Percentiles rank a stretch among this genome's conserved stretches.
These are phyloP conservation scores for Talpa occidentalis DNA, from an alignment of 2,113 vertebrate species.

Conservation along the genomic window DNA sequence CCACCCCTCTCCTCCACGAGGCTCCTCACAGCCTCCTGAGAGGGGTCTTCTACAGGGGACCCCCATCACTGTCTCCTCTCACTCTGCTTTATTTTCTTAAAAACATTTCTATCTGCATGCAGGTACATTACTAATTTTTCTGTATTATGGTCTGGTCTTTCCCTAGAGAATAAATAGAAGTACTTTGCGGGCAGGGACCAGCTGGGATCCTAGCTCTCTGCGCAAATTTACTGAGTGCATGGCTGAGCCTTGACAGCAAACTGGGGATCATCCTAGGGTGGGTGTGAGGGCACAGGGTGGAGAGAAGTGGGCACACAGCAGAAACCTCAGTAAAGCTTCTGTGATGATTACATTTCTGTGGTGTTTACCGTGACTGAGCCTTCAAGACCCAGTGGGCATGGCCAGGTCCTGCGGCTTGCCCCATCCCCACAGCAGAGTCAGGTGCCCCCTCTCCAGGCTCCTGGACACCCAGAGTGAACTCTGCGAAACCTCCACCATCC, in stretches of 20 bases:
- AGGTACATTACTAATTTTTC: fast-evolving
- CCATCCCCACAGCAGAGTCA: not conserved
- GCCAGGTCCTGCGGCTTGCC: not conserved
- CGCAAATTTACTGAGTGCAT: fast-evolving
- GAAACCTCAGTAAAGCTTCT: not conserved
- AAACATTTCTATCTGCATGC: not conserved
- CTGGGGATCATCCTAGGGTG: fast-evolving
- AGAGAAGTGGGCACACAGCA: not conserved
- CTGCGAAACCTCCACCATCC: not conserved
- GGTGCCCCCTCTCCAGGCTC: not conserved
- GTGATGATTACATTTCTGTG: too few relatives aligned
- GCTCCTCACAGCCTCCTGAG: not conserved
- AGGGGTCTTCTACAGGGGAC: not conserved
- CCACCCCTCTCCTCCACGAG: not conserved
- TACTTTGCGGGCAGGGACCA: not conserved
- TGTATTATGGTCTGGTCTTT: not conserved
- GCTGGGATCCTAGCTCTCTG: not conserved
- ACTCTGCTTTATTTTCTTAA: not conserved
- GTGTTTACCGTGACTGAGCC: not conserved
- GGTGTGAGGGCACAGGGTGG: not conserved
- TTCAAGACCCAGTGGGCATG: too few relatives aligned
- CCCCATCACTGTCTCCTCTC: not conserved
- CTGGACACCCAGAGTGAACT: not conserved
- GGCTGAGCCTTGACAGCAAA: not conserved
- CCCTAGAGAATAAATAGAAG: not conserved